These are phyloP conservation scores for Strigamia maritima DNA, from an alignment of 2,888 invertebrate species.

Conservation along the genomic window DNA sequence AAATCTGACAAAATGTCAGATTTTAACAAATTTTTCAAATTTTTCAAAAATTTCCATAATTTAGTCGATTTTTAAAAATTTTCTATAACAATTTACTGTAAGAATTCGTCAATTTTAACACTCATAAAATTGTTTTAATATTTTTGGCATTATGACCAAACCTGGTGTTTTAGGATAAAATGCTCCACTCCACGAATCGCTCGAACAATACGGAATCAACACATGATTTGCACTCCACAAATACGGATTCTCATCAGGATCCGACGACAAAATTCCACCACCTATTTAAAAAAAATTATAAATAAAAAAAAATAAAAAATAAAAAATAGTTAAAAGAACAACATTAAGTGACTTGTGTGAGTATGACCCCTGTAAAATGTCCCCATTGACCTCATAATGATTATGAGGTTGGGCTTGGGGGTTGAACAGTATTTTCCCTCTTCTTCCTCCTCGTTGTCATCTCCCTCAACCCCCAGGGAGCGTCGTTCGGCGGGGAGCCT, in stretches of 20 bases:
- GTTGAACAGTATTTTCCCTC: slow-evolving; percentile 5
- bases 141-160: too few species aligned
- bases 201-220: slow-evolving; percentile 87
- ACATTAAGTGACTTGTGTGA: too few species aligned
- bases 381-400: slow-evolving; percentile 20
- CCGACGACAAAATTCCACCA: slow-evolving; percentile 80
- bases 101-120: too few species aligned
- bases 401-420: not conserved
- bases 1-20: too few species aligned
- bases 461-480: slow-evolving; percentile 22
- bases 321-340: too few species aligned
- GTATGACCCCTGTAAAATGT: not conserved
- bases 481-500: slow-evolving; percentile 23
- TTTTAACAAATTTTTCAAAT: too few species aligned
- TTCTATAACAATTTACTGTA: too few species aligned
- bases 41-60: too few species aligned
- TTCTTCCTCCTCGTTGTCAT: not conserved
- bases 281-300: slow-evolving; percentile 51
- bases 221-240: slow-evolving; percentile 92
- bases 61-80: too few species aligned
- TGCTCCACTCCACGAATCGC: slow-evolving; percentile 91
- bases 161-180: slow-evolving; percentile 57
- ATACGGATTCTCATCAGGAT: slow-evolving; percentile 78
- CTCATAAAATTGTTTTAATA: too few species aligned
- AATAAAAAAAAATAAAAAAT: too few species aligned